Evolutionary conservation across 2,888 invertebrate genomes (phyloP).

Genomic region (Automeris io): DNA sequence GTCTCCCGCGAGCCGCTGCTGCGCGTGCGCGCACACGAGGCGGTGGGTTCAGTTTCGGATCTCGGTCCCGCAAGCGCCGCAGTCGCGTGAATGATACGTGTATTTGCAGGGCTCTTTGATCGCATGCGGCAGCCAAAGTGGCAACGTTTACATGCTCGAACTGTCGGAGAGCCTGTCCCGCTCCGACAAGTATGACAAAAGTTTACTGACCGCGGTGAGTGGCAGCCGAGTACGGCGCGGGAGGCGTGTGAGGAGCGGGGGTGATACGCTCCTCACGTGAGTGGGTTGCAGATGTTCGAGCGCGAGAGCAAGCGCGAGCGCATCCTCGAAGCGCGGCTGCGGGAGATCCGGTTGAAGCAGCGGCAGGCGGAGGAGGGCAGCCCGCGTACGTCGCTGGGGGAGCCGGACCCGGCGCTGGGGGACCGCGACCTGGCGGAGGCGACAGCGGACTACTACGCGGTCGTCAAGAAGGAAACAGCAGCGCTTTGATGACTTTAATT

Average conservation of each 20-base stretch:
- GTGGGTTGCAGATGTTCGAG: slow-evolving; percentile 83
- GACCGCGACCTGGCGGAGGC: slow-evolving; percentile 48
- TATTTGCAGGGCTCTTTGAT: slow-evolving; percentile 78
- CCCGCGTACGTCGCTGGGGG: slow-evolving; percentile 26
- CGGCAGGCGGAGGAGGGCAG: slow-evolving; percentile 47
- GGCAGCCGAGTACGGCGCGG: too few species aligned
- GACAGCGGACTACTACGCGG: slow-evolving; percentile 34
- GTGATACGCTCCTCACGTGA: not conserved
- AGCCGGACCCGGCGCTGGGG: slow-evolving; percentile 33
- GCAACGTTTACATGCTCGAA: slow-evolving; percentile 84
- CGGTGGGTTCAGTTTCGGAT: slow-evolving; percentile 21
- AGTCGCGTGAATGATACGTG: too few species aligned
- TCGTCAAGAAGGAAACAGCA: too few species aligned
- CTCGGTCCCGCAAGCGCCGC: too few species aligned
- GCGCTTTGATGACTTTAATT: too few species aligned
- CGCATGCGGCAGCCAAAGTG: slow-evolving; percentile 84
- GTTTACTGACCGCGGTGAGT: slow-evolving; percentile 80
- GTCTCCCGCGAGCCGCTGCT: slow-evolving; percentile 66
- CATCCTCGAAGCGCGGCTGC: slow-evolving; percentile 89
- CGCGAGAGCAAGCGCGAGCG: slow-evolving; percentile 91
- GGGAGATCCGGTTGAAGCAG: slow-evolving; percentile 83
- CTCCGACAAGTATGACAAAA: slow-evolving; percentile 84
- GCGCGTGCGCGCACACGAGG: slow-evolving; percentile 57
- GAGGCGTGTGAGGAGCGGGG: too few species aligned
- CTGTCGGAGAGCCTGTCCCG: slow-evolving; percentile 82